These are phyloP conservation scores for Hypena proboscidalis DNA, from an alignment of 2,888 invertebrate species.

Conservation along the genomic window DNA sequence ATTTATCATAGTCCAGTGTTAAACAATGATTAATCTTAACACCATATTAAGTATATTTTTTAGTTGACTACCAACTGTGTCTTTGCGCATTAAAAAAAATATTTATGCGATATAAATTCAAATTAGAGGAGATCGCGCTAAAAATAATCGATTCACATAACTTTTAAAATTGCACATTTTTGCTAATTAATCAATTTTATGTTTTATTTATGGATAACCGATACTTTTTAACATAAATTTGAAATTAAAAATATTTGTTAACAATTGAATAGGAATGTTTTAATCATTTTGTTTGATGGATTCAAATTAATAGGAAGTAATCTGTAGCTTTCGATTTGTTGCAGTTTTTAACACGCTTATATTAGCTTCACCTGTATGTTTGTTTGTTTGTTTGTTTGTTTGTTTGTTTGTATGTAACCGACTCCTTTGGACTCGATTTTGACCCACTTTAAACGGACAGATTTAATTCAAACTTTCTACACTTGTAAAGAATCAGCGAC, in stretches of 20 bases:
- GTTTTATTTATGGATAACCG: background rate
- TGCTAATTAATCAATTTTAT: background rate
- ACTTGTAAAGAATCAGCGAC: too few relatives aligned
- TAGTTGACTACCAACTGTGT: background rate
- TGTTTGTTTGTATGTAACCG: too few relatives aligned
- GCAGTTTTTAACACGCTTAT: too few relatives aligned
- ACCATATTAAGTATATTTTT: constrained; percentile 16
- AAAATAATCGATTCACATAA: background rate
- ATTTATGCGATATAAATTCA: constrained; percentile 33
- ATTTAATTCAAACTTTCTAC: too few relatives aligned
- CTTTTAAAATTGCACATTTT: background rate
- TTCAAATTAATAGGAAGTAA: too few relatives aligned
- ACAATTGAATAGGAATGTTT: constrained; percentile 1
- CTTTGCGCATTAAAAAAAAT: constrained; percentile 18
- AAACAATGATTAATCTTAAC: constrained; percentile 21
- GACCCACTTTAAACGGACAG: too few relatives aligned
- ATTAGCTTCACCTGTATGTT: too few relatives aligned
- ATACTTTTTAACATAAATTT: background rate
- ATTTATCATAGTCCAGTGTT: constrained; percentile 29
- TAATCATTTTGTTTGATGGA: too few relatives aligned
- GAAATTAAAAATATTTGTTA: constrained; percentile 1
- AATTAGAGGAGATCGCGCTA: constrained; percentile 13
- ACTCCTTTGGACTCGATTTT: too few relatives aligned
- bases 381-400: too few relatives aligned
- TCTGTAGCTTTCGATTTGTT: too few relatives aligned